Evolutionary conservation across 2,888 invertebrate genomes (phyloP).

Genomic region (Polyommatus iphigenia): DNA sequence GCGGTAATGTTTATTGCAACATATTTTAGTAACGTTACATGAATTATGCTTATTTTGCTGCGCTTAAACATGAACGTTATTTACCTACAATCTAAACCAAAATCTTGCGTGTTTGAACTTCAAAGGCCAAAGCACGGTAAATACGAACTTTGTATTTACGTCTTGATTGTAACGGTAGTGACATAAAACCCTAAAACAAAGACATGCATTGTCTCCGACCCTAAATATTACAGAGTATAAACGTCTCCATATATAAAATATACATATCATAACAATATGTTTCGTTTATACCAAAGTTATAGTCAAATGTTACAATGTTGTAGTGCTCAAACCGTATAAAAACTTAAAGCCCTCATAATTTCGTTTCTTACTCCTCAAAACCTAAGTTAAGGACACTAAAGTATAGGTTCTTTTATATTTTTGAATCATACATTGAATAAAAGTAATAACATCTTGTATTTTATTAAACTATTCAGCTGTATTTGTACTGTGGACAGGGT

Average conservation of each 20-base stretch:
- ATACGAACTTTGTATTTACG: background rate
- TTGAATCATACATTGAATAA: background rate
- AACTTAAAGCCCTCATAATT: background rate
- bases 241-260: slow-evolving; percentile 40
- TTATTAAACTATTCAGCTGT: background rate
- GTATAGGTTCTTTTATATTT: background rate
- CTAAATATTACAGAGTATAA: slow-evolving; percentile 57
- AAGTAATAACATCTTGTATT: slow-evolving; percentile 4
- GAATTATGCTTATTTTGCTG: background rate
- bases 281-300: background rate
- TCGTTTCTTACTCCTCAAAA: background rate
- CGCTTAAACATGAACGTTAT: background rate
- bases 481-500: background rate
- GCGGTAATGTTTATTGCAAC: too few species aligned
- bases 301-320: slow-evolving; percentile 17
- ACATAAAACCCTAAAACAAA: slow-evolving; percentile 63
- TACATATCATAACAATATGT: slow-evolving; percentile 37
- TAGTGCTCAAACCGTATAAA: background rate
- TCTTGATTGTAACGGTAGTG: slow-evolving; percentile 12
- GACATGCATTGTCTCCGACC: slow-evolving; percentile 58
- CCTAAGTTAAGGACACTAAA: background rate
- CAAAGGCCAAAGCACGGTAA: background rate
- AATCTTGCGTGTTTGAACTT: background rate
- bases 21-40: background rate
- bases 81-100: background rate